Conservation (phyloP, 2,888 invertebrate genomes). For the Lasioglossum lativentre region DNA sequence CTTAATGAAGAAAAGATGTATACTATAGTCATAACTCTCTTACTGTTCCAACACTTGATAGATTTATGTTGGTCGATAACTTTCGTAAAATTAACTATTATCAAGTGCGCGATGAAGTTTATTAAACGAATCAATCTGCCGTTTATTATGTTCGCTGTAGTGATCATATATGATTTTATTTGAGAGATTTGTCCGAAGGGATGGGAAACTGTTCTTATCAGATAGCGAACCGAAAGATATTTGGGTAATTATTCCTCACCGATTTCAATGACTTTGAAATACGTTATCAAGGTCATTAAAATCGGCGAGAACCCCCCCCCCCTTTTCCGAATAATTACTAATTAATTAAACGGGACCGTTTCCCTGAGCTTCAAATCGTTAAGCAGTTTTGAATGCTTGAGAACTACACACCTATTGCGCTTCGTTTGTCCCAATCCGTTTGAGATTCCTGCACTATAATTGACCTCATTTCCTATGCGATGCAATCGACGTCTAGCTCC, state of each 20-base stretch:
- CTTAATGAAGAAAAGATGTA: not conserved
- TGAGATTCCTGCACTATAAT: constrained; percentile 52
- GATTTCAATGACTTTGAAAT: too few species aligned
- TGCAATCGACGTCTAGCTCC: constrained; percentile 48
- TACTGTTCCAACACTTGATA: not conserved
- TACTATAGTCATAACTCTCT: constrained; percentile 6
- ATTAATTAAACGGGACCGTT: not conserved
- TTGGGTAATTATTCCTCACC: not conserved
- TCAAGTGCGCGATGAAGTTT: not conserved
- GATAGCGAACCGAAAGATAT: not conserved
- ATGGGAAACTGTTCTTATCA: constrained; percentile 17
- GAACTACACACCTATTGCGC: constrained; percentile 35
- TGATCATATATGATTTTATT: constrained; percentile 14
- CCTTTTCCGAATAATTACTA: too few species aligned
- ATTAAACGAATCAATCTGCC: not conserved
- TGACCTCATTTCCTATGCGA: constrained; percentile 28
- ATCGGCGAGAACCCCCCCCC: too few species aligned
- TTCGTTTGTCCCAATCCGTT: constrained; percentile 37
- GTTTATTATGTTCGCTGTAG: constrained; percentile 24
- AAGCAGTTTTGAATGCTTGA: constrained; percentile 41
- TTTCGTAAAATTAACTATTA: not conserved
- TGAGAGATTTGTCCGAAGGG: not conserved
- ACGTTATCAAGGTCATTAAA: too few species aligned
- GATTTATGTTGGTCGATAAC: not conserved
- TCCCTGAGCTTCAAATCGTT: constrained; percentile 33